Conservation (phyloP, 2,888 invertebrate genomes). For the Timandra comae region DNA sequence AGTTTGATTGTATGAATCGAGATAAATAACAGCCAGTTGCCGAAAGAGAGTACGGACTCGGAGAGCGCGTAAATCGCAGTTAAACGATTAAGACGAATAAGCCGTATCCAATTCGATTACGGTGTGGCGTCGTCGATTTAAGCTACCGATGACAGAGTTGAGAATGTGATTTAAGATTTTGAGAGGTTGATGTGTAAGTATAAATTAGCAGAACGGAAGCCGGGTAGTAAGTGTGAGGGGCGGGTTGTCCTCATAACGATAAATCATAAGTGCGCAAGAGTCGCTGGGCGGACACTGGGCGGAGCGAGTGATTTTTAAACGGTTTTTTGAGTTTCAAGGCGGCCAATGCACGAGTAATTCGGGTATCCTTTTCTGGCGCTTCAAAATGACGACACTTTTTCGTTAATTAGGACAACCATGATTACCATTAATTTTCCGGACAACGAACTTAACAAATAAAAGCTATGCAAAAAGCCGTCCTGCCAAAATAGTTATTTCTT, state of each 20-base stretch:
- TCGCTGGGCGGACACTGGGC: slow-evolving; percentile 67
- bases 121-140: slow-evolving; percentile 17
- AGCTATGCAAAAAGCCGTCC: slow-evolving; percentile 13
- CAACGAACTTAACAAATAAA: slow-evolving; percentile 28
- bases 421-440: slow-evolving; percentile 61
- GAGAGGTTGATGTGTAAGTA: slow-evolving; percentile 53
- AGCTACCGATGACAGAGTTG: slow-evolving; percentile 48
- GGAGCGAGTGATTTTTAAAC: slow-evolving; percentile 74
- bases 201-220: slow-evolving; percentile 69
- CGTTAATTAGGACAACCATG: slow-evolving; percentile 70
- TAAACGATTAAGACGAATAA: slow-evolving; percentile 46
- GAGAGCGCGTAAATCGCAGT: slow-evolving; percentile 38
- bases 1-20: slow-evolving; percentile 20
- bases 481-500: slow-evolving; percentile 8
- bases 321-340: slow-evolving; percentile 68
- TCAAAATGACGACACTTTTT: slow-evolving; percentile 66
- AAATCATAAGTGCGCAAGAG: slow-evolving; percentile 73
- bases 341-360: slow-evolving; percentile 68
- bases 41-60: slow-evolving; percentile 24
- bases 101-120: slow-evolving; percentile 48
- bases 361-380: slow-evolving; percentile 67
- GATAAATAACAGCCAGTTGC: slow-evolving; percentile 19
- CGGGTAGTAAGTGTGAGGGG: slow-evolving; percentile 65
- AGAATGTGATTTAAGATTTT: slow-evolving; percentile 59
- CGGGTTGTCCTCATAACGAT: slow-evolving; percentile 70